Base-by-base conservation (phyloP, 2,797 vertebrate species). In the Neostethus bicornis region DNA sequence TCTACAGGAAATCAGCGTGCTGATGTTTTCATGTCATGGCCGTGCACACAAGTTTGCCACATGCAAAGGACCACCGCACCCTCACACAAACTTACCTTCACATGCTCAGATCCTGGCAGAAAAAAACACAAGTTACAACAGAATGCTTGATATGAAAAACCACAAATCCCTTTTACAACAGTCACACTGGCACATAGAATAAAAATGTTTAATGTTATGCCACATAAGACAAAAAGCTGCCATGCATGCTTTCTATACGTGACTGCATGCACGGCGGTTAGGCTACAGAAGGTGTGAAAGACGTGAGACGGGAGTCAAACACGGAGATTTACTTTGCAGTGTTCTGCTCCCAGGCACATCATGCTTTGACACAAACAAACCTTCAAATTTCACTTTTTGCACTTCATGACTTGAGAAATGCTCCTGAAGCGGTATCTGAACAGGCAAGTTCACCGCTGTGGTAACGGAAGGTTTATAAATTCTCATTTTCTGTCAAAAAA, bases 21-120 rank as follows among this genome's bases (percentile, higher is more conserved):
- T 61, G 7, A 54, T 65, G 43, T 56, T 59, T 35, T 61, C 14
- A 48, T 62, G 73, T 75, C 77, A 73, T 45, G 62, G n/a, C 53
- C 60, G 66, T 72, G 65, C 56, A 1, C 51, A 78, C 61, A 67
- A 65, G 49, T 72, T 77, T 59, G 69, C 85, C 52, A 77, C 84
- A 86, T 87, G 86, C 88, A 91, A 66, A 81, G 44, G 63, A 83
- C 71, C 69, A 75, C 52, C 75, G 76, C 85, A 82, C 78, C 70
- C 58, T 60, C 20, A 41, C 42, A 66, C 66, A 48, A 72, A 72
- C 92, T 92, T 90, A 92, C 92, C 92, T 90, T 77, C 41, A 52
- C 66, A 51, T 49, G 63, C 71, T 90, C 87, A 59, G 76, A 72
- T 81, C 86, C 91, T 90, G 90, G 69, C 75, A 87, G 74, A 83